Conservation (phyloP, 2,113 vertebrate species). For the Pedionomus torquatus region DNA sequence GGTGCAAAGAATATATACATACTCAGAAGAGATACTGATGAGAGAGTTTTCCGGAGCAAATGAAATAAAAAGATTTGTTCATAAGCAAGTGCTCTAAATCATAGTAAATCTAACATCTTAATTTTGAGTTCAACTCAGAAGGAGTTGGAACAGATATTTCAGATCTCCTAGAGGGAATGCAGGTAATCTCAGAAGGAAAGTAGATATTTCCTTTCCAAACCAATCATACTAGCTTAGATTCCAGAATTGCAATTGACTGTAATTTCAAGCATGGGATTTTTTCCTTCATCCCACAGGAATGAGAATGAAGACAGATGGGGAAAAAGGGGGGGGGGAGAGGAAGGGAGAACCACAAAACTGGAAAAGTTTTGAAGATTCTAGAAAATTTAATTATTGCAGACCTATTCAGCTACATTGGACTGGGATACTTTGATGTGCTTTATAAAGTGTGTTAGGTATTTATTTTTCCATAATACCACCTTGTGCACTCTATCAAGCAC, state of each 20-base stretch:
- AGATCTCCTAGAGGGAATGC: background rate
- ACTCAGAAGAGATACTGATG: background rate
- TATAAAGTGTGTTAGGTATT: background rate
- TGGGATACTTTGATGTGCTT: background rate
- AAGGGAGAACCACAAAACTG: background rate
- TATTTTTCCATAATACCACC: background rate
- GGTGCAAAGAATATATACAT: background rate
- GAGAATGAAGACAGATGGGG: background rate
- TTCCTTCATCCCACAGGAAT: background rate
- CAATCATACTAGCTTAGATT: background rate
- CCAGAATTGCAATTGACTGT: background rate
- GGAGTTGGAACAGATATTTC: background rate
- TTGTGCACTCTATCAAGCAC: background rate
- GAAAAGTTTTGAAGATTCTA: background rate
- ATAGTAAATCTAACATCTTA: background rate
- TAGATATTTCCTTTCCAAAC: background rate
- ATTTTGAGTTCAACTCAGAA: background rate
- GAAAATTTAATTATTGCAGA: background rate
- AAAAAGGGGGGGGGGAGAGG: background rate
- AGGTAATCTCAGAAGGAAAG: background rate
- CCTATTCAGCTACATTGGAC: background rate
- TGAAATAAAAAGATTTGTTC: background rate
- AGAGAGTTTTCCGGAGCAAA: background rate
- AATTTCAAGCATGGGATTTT: background rate
- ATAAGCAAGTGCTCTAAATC: background rate